Conservation (phyloP, 92 coral and sea anemone genomes). For the Umimayanthus kanabou region DNA sequence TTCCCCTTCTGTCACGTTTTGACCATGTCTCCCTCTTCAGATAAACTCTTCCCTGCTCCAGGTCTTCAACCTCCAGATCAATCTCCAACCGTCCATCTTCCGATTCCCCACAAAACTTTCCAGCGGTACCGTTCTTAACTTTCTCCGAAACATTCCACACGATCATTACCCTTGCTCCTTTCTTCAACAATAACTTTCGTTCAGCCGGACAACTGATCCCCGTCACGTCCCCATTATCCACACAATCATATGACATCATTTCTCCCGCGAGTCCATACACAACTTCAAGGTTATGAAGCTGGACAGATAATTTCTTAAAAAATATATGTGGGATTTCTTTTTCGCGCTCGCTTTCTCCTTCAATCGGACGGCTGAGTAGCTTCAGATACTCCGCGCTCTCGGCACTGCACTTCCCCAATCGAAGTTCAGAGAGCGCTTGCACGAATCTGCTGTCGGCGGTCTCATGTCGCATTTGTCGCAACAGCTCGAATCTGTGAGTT, state of each 20-base stretch:
- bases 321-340: neutral
- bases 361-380: too few relatives aligned
- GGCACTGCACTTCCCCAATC: slow-evolving; percentile 25
- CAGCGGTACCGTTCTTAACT: neutral
- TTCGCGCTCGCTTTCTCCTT: too few relatives aligned
- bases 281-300: slow-evolving; percentile 35
- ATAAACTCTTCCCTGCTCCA: neutral
- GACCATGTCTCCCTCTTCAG: slow-evolving; percentile 20
- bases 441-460: slow-evolving; percentile 10
- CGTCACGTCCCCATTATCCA: slow-evolving; percentile 20
- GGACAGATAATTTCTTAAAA: slow-evolving; percentile 30
- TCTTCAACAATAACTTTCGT: slow-evolving; percentile 13
- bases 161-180: slow-evolving; percentile 49
- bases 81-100: slow-evolving; percentile 36
- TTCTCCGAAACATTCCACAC: slow-evolving; percentile 46
- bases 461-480: slow-evolving; percentile 7
- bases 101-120: slow-evolving; percentile 23
- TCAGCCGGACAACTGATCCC: slow-evolving; percentile 50
- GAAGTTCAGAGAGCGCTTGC: slow-evolving; percentile 14
- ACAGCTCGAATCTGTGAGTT: slow-evolving; percentile 30
- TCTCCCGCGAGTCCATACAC: slow-evolving; percentile 19
- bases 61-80: slow-evolving; percentile 28
- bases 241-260: slow-evolving; percentile 4
- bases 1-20: slow-evolving; percentile 21
- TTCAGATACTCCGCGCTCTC: neutral